These are phyloP conservation scores for Torymus auratus DNA, from an alignment of 2,888 invertebrate genomes.

Conservation along the genomic window DNA sequence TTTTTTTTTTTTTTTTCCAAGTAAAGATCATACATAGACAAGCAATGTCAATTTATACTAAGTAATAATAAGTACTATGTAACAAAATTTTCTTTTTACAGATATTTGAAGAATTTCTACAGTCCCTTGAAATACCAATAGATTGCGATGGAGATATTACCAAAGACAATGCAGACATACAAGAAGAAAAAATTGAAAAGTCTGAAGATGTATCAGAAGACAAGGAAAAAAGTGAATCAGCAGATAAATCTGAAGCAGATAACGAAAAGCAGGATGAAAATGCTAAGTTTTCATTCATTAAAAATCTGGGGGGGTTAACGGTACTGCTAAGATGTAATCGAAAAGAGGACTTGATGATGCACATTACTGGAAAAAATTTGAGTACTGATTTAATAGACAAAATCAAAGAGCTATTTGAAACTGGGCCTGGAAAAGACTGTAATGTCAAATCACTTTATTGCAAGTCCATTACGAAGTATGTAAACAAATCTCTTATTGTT, in stretches of 20 bases:
- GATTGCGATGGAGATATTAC: constrained; percentile 56
- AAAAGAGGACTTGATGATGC: constrained; percentile 72
- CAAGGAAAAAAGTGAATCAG: constrained; percentile 43
- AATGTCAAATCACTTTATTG: constrained; percentile 75
- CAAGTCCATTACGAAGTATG: constrained; percentile 72
- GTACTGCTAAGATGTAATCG: constrained; percentile 72
- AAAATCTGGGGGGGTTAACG: constrained; percentile 69
- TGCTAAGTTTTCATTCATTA: constrained; percentile 51
- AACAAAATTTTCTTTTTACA: constrained; percentile 59
- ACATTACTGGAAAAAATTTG: constrained; percentile 73
- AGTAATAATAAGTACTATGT: constrained; percentile 33
- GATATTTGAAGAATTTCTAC: constrained; percentile 74
- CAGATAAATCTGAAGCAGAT: constrained; percentile 41
- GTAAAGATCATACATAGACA: constrained; percentile 1
- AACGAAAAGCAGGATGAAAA: constrained; percentile 57
- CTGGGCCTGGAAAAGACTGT: constrained; percentile 71
- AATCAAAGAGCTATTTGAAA: constrained; percentile 70
- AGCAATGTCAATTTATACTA: constrained; percentile 22
- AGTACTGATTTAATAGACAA: constrained; percentile 69
- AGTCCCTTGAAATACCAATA: constrained; percentile 63
- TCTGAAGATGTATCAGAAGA: constrained; percentile 41
- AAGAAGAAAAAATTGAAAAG: constrained; percentile 33
- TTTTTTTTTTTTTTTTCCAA: constrained; percentile 5
- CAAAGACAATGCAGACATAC: constrained; percentile 46
- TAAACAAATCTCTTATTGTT: constrained; percentile 6